Conservation (phyloP, 2,797 vertebrate species). For the Melanogrammus aeglefinus region DNA sequence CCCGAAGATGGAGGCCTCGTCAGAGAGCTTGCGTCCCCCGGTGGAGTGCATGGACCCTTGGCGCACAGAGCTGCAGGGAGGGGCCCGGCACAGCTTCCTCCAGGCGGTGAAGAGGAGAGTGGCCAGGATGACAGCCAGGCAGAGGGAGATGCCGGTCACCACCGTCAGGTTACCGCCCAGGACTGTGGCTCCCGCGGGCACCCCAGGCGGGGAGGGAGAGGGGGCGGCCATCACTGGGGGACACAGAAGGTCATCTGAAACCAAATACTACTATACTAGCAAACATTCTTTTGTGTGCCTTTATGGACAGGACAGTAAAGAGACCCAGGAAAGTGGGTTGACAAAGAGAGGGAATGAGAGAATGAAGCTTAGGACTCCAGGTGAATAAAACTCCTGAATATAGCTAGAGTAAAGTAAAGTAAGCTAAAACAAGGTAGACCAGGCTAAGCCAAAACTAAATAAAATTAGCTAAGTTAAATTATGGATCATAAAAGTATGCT, state of each 20-base stretch:
- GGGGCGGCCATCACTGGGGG: slow-evolving; percentile 44
- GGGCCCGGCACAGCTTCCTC: slow-evolving; percentile 83
- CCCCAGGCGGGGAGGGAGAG: slow-evolving; percentile 53
- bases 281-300: not conserved
- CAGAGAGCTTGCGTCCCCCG: slow-evolving; percentile 84
- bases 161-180: slow-evolving; percentile 85
- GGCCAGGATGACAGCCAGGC: slow-evolving; percentile 85
- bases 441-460: not conserved
- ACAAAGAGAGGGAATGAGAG: too few relatives aligned
- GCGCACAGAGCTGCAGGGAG: slow-evolving; percentile 78
- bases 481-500: not conserved
- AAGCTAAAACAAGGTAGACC: not conserved
- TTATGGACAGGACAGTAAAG: not conserved
- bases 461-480: not conserved
- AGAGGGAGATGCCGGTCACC: slow-evolving; percentile 86
- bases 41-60: slow-evolving; percentile 80
- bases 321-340: too few relatives aligned
- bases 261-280: not conserved
- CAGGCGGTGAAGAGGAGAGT: slow-evolving; percentile 89
- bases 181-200: slow-evolving; percentile 25
- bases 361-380: not conserved
- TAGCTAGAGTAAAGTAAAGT: not conserved
- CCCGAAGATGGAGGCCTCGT: slow-evolving; percentile 89
- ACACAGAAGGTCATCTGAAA: slow-evolving; percentile 18
- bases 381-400: not conserved